phyloP scores from a whole-genome alignment of 2,113 vertebrate species.

The Pollachius pollachius region DNA sequence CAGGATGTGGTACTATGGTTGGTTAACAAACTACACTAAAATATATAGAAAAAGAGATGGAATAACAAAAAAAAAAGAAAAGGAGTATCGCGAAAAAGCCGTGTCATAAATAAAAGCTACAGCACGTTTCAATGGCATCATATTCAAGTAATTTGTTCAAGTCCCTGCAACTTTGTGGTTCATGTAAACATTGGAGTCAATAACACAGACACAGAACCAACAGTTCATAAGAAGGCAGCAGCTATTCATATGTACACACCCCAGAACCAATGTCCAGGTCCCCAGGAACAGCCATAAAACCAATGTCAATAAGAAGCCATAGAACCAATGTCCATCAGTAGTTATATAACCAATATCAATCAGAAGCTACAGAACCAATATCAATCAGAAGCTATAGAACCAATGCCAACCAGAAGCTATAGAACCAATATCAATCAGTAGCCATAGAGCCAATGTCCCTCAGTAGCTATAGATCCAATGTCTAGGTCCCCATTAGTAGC shows the following conservation, averaged over 20 bases:
- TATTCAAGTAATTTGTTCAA: constrained; percentile 86
- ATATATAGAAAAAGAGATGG: constrained; percentile 36
- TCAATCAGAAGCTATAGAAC: no score
- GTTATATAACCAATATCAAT: no score
- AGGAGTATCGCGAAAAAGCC: constrained; percentile 5
- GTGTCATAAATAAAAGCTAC: constrained; percentile 74
- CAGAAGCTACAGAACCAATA: no score
- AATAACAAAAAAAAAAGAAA: constrained; percentile 2
- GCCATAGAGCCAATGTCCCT: no score
- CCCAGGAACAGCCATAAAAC: constrained; percentile 55
- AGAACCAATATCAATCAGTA: no score
- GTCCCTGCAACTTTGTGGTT: constrained; percentile 80
- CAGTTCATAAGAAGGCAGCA: constrained; percentile 75
- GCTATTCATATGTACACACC: constrained; percentile 57
- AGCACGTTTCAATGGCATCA: constrained; percentile 73
- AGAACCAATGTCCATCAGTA: no score
- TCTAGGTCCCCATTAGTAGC: no score
- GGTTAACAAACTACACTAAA: constrained; percentile 54
- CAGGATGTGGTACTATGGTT: constrained; percentile 39
- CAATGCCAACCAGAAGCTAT: no score
- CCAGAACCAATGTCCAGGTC: constrained; percentile 23
- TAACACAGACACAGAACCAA: constrained; percentile 68
- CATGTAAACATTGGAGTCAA: constrained; percentile 77
- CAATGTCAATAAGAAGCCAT: no score
- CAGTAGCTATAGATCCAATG: no score